Percentiles rank a stretch among this genome's conserved stretches.
Evolutionary conservation across 1,140 invertebrate genomes (phyloP).

Genomic region (Drosophila rufa): DNA sequence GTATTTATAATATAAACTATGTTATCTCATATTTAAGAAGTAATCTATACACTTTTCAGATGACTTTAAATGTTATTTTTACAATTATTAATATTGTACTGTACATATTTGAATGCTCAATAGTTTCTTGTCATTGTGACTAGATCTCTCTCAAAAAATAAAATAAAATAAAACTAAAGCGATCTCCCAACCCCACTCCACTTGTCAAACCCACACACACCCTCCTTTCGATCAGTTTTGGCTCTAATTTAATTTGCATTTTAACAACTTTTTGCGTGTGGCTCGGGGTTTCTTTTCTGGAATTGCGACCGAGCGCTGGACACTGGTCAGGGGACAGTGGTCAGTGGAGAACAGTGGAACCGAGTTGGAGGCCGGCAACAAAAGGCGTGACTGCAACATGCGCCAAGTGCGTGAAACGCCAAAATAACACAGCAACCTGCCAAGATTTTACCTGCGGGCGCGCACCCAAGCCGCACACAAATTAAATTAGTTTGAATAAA

Average conservation of each 20-base stretch:
- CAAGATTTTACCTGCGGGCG: conserved; percentile 71
- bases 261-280: conserved; percentile 84
- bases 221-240: conserved; percentile 57
- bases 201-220: conserved; percentile 51
- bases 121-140: conserved; percentile 20
- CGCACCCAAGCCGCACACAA: conserved; percentile 70
- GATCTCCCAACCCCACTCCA: conserved; percentile 35
- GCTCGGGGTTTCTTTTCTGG: conserved; percentile 56
- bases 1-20: not conserved
- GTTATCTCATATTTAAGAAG: not conserved
- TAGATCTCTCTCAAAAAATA: conserved; percentile 4
- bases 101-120: not conserved
- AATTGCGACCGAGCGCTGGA: conserved; percentile 32
- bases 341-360: conserved; percentile 1
- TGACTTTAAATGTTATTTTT: not conserved
- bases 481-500: conserved; percentile 84
- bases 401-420: conserved; percentile 81
- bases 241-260: conserved; percentile 84
- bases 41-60: not conserved
- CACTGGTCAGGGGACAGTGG: conserved; percentile 21
- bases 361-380: conserved; percentile 61
- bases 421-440: conserved; percentile 81
- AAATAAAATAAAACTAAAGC: not conserved
- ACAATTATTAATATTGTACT: not conserved
- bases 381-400: conserved; percentile 82